Base-by-base conservation (phyloP, 2,113 vertebrate species). In the Beaufortia kweichowensis region DNA sequence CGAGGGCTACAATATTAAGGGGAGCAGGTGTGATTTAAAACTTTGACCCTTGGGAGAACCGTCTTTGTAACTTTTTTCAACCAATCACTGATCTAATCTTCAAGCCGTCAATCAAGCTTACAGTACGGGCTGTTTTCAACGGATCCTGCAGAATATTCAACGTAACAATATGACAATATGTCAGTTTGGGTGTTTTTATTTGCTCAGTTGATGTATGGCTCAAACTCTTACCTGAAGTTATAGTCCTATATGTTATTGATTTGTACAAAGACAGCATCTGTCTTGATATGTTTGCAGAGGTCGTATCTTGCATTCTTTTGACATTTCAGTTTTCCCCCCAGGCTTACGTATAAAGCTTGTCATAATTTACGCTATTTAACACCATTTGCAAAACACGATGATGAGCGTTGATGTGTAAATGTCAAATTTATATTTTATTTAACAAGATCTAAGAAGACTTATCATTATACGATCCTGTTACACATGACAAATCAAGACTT, bases 1-100 rank as follows among this genome's bases (percentile, higher is more conserved):
- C 86, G 69, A 67, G 46, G 81, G 88, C 77, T 6, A 84, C 24
- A 56, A 70, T 48, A 71, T 53, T 65, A 77, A 75, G 62, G 75
- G 68, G 75, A 82, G 85, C 89, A 91, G 90, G 85, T 91, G 87
- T 86, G 87, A 24, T 55, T 81, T 79, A 75, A 82, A 84, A 85
- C 66, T 75, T 66, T 85, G 82, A 71, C 72, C 78, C 17, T 63
- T 73, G 41, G 77, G 64, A 86, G 75, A 81, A 65, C 60, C 80
- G 66, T 72, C 4, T 56, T 21, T 76, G 21, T 4, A 79, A 50
- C 23, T 69, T n/a, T 59, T 73, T 61, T 61, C 53, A 70, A 48
- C 66, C 41, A 53, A 28, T 81, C 67, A 64, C 77, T 77, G 64
- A 75, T 82, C 26, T 70, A 75, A 70, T 48, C 29, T 66, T 78